phyloP scores from a whole-genome alignment of 2,797 vertebrate species.

The Luscinia megarhynchos region DNA sequence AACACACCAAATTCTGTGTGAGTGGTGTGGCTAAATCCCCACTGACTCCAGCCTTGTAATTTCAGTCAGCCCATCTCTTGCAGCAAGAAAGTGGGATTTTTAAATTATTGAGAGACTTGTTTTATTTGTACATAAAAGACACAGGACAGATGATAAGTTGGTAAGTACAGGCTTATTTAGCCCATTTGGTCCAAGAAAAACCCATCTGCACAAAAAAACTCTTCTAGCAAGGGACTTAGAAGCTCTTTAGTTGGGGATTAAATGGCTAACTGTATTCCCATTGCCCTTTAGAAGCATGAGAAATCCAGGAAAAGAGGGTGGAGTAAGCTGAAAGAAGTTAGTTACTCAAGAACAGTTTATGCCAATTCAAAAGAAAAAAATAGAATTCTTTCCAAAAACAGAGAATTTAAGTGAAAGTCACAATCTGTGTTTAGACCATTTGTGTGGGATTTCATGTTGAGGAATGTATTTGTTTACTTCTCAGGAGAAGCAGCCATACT shows the following conservation, averaged over 20 bases:
- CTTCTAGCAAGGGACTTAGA: background rate
- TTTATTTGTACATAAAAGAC: background rate
- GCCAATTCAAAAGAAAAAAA: constrained; percentile 46
- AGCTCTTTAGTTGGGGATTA: background rate
- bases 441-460: constrained; percentile 62
- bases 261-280: background rate
- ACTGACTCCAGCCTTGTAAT: background rate
- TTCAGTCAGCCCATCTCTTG: background rate
- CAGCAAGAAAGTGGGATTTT: background rate
- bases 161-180: background rate
- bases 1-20: background rate
- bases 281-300: constrained; percentile 34
- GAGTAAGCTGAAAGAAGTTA: constrained; percentile 42
- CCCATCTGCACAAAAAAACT: background rate
- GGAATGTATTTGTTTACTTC: background rate
- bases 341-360: constrained; percentile 46
- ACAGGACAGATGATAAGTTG: background rate
- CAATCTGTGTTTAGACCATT: constrained; percentile 46
- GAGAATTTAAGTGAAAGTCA: constrained; percentile 39
- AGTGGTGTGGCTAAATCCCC: background rate
- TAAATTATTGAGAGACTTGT: background rate
- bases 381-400: constrained; percentile 35
- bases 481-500: background rate
- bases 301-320: constrained; percentile 51
- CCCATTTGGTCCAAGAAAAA: background rate